Evolutionary conservation across 2,797 vertebrate genomes (phyloP), one percentile per base, ranked within the genome.

Genomic region (Miichthys miiuy): DNA sequence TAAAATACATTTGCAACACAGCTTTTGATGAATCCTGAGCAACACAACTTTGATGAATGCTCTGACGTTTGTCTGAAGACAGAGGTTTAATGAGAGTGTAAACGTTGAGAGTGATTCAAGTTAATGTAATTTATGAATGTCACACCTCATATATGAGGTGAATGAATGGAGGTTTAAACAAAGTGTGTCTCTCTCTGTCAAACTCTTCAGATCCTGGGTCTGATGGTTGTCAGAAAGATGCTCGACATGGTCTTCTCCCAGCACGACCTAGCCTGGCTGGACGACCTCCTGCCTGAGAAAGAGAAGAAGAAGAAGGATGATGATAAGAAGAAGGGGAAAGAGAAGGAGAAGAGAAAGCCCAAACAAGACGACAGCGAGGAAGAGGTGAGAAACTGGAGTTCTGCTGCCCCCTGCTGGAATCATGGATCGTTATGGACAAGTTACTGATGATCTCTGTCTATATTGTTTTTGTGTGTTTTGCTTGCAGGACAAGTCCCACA

Each of bases 261-360:
- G 88, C 98, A 99, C 0, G 97, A 99, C 84, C 92, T 99, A 81
- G 98, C 97, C 76, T 99, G 98, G 98, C 73, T 99, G 18, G 98
- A 99, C 46, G 98, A 97, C 88, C 93, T 99, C 82, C 95, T 99
- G 71, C 98, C 98, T 0, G 97, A 96, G 87, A 99, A 97, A 80
- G 97, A 97, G 70, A 98, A 98, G 82, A 97, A 97, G 82, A 94
- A 97, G 84, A 94, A 95, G n/a, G 95, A 97, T 0, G 96, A 98
- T 4, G 96, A 96, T 63, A 96, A 96, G 71, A 97, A 95, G 74
- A 97, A 91, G 64, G 87, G 94, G 61, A 97, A 96, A 85, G 94
- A 91, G 46, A 85, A 85, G 70, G 72, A 82, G 5, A 92, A 96
- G 92, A 98, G 95, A 74, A 96, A 91, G 81, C 20, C 77, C 6